Evolutionary conservation across 2,797 vertebrate genomes (phyloP), one percentile per base, ranked within the genome.

Genomic region (Falco naumanni): DNA sequence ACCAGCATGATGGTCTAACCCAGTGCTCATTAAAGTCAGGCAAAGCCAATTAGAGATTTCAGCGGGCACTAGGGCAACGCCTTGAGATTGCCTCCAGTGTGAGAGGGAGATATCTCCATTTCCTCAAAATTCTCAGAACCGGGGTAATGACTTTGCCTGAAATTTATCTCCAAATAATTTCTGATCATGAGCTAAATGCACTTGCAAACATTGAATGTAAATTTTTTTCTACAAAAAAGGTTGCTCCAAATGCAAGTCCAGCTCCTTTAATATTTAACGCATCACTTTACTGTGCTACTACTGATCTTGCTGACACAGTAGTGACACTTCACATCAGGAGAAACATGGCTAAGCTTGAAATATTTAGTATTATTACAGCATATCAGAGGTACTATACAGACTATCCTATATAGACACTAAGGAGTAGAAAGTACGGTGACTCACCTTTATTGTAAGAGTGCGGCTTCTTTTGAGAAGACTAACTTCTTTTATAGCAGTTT

Each of bases 51-150:
- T 15, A 72, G 34, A 79, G 5, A 61, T 48, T 89, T 63, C 25
- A 79, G n/a, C 29, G 34, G 31, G 39, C 34, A 47, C 3, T 0
- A 5, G 20, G 29, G n/a, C 10, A 61, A 15, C 1, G 3, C 43
- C 11, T 66, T 76, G 21, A 87, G 71, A 74, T 24, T 79, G 26
- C 10, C 31, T 71, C 19, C 21, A 37, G 10, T 26, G 45, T n/a
- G 13, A 78, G 25, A 90, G 6, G 14, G 11, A 81, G 37, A 10
- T 68, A 81, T 6, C 64, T 24, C 39, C 70, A 60, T 75, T 61
- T 88, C 57, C 47, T 88, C 48, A 56, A 84, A 84, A 81, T 45
- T 78, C 37, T 87, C 59, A 31, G 19, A 86, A 33, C 8, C n/a
- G 13, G 50, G 17, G 19, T 54, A 54, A 65, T 22, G 25, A 16